Evolutionary conservation across 2,113 vertebrate species (phyloP).

Genomic region (Carlito syrichta): DNA sequence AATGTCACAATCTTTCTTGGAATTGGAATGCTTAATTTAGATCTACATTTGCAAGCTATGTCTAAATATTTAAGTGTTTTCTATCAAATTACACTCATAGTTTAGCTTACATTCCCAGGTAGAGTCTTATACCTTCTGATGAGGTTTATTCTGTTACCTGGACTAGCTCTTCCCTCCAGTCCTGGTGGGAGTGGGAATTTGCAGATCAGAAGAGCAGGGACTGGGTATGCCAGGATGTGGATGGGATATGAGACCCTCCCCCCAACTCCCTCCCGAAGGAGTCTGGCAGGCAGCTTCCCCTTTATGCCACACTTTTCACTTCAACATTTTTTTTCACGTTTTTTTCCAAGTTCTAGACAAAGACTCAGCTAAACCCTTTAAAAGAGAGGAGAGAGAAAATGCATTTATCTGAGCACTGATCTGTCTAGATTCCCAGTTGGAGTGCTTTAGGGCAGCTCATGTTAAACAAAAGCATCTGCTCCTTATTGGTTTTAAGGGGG

Average conservation of each 20-base stretch:
- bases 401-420: neutral
- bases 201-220: neutral
- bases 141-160: too few species aligned
- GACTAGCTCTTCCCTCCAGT: accelerated
- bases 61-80: neutral
- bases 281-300: neutral
- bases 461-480: neutral
- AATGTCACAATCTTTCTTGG: neutral
- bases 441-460: neutral
- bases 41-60: neutral
- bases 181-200: neutral
- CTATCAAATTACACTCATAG: neutral
- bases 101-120: accelerated
- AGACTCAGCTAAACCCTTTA: neutral
- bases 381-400: neutral
- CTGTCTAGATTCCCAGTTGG: too few species aligned
- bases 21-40: neutral
- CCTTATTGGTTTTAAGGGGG: neutral
- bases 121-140: neutral
- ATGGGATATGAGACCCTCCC: too few species aligned
- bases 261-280: neutral
- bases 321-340: too few species aligned
- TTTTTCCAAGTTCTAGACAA: neutral
- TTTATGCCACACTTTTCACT: neutral
- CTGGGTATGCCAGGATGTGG: neutral